Percentiles rank a stretch among this genome's conserved stretches.
These are phyloP conservation scores for Cyrtodaria siliqua DNA, from an alignment of 2,888 invertebrate species.

Conservation along the genomic window DNA sequence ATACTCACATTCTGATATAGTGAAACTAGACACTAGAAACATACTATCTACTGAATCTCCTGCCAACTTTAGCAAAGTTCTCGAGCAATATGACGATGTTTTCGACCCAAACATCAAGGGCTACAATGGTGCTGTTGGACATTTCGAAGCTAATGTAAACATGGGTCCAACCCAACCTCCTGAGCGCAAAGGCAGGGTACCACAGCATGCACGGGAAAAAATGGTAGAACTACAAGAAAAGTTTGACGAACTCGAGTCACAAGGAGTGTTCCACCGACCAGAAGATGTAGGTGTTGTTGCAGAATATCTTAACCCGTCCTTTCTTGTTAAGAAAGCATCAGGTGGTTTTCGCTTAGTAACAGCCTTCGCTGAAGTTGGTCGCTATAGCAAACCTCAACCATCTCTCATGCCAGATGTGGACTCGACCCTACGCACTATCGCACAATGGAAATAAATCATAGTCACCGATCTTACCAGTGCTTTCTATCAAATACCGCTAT, in stretches of 20 bases:
- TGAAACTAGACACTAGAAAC: too few species aligned
- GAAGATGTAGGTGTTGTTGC: slow-evolving; percentile 53
- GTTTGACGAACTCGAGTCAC: slow-evolving; percentile 66
- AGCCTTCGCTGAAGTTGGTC: slow-evolving; percentile 62
- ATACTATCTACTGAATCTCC: too few species aligned
- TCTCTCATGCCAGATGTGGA: slow-evolving; percentile 56
- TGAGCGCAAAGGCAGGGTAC: too few species aligned
- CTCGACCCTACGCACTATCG: slow-evolving; percentile 51
- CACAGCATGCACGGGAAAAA: slow-evolving; percentile 62
- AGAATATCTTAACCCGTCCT: slow-evolving; percentile 71
- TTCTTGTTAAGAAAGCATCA: slow-evolving; percentile 61
- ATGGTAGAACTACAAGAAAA: slow-evolving; percentile 57
- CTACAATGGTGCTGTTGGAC: too few species aligned
- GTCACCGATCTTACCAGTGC: slow-evolving; percentile 59
- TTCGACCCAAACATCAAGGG: too few species aligned
- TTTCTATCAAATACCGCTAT: slow-evolving; percentile 66
- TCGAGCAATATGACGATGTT: too few species aligned
- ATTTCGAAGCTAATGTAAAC: too few species aligned
- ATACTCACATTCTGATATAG: too few species aligned
- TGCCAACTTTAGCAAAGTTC: too few species aligned
- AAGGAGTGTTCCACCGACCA: slow-evolving; percentile 59
- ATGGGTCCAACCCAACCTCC: too few species aligned
- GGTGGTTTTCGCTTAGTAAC: slow-evolving; percentile 65
- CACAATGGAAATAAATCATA: slow-evolving; percentile 65
- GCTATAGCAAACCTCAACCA: slow-evolving; percentile 68